Evolutionary conservation across 2,113 vertebrate species (phyloP).

Genomic region (Uropsilus gracilis): DNA sequence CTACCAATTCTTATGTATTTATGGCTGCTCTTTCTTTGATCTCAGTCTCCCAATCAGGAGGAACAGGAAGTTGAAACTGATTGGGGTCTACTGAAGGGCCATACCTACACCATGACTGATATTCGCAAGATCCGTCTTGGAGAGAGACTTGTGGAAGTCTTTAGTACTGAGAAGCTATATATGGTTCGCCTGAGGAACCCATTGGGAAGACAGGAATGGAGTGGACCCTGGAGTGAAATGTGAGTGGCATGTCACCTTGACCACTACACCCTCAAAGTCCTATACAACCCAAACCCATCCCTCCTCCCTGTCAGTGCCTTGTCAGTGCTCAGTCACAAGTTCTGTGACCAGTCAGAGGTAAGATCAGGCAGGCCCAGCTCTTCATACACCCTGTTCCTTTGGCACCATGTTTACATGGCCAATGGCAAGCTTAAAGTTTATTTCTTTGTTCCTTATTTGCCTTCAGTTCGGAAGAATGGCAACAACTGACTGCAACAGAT

Average conservation of each 20-base stretch:
- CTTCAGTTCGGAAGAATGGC: conserved; percentile 95
- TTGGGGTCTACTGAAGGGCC: conserved; percentile 91
- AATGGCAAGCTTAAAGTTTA: neutral
- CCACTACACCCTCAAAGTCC: neutral
- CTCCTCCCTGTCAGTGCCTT: neutral
- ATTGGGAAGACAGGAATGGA: conserved; percentile 95
- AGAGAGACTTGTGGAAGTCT: conserved; percentile 87
- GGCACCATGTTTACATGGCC: neutral
- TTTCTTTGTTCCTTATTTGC: neutral
- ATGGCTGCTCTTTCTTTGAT: conserved; percentile 41
- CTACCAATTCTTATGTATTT: neutral
- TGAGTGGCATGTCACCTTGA: conserved; percentile 78
- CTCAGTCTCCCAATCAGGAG: conserved; percentile 80
- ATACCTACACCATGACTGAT: conserved; percentile 94
- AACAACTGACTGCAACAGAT: conserved; percentile 90
- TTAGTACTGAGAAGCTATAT: conserved; percentile 91
- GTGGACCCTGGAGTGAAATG: conserved; percentile 95
- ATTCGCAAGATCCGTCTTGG: conserved; percentile 90
- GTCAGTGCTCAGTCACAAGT: neutral
- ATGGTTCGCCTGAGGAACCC: conserved; percentile 96
- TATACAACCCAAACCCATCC: neutral
- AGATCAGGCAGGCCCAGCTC: neutral
- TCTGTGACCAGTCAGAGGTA: neutral
- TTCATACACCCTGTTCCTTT: neutral
- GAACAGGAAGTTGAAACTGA: conserved; percentile 86